These are phyloP conservation scores for Phenganax stokvisi DNA, from an alignment of 92 coral and sea anemone genomes.

Conservation along the genomic window DNA sequence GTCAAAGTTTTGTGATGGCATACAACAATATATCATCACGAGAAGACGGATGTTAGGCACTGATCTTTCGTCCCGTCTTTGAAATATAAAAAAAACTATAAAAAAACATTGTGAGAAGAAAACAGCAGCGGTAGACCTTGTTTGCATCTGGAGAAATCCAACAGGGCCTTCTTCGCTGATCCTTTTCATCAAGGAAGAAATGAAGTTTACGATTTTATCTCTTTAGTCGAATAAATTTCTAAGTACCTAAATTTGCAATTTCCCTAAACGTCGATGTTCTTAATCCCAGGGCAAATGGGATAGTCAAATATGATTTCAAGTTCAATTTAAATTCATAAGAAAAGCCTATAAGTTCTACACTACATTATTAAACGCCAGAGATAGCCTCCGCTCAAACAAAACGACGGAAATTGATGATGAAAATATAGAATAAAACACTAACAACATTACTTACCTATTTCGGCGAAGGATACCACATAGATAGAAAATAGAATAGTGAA, in stretches of 20 bases:
- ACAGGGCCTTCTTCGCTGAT: background rate
- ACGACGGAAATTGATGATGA: background rate
- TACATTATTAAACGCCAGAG: slow-evolving; percentile 16
- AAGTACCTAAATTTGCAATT: slow-evolving; percentile 12
- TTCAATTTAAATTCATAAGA: slow-evolving; percentile 17
- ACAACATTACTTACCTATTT: slow-evolving; percentile 13
- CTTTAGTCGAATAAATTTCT: slow-evolving; percentile 12
- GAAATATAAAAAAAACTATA: background rate
- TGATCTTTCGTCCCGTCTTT: slow-evolving; percentile 19
- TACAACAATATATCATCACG: background rate
- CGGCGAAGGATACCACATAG: background rate
- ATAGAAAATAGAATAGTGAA: background rate
- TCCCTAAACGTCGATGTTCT: background rate
- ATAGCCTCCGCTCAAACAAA: slow-evolving; percentile 4
- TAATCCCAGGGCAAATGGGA: slow-evolving; percentile 22
- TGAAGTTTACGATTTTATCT: slow-evolving; percentile 1
- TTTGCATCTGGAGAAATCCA: too few species aligned
- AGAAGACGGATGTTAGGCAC: background rate
- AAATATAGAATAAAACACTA: background rate
- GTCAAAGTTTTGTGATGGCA: slow-evolving; percentile 4
- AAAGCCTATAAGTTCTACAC: slow-evolving; percentile 8
- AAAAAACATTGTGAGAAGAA: background rate
- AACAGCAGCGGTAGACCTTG: too few species aligned
- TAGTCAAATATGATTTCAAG: slow-evolving; percentile 4
- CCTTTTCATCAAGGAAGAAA: background rate